Evolutionary conservation across 2,888 invertebrate genomes (phyloP), one percentile per base, ranked within the genome.

Genomic region (Heliconius sara): DNA sequence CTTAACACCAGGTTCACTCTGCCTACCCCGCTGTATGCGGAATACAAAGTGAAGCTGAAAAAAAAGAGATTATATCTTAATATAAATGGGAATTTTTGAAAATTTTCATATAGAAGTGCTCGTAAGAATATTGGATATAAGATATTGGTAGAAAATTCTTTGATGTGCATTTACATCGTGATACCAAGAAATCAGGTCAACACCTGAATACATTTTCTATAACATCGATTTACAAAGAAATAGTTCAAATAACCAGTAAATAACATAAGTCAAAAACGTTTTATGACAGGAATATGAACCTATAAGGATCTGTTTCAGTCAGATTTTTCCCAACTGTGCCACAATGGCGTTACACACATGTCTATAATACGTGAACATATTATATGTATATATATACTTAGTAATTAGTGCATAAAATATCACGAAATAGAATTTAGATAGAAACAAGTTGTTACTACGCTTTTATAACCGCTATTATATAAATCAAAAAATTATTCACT

Each of bases 121-220:
- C 57, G 57, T 78, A 34, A 72, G 63, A 68, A 76, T 74, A 80
- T 79, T 78, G 47, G 72, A 78, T 76, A 67, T 57, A 76, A 68
- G 76, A 76, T 77, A 77, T 76, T 67, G n/a, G 60, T 63, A 75
- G 27, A 67, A 63, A 76, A 76, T 63, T 78, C 72, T 80, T 78
- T 76, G 72, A 76, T 72, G 75, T 66, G 75, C 74, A 78, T 78
- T 67, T 73, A 27, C 47, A 70, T 57, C 39, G 39, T 68, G 76
- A 78, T 67, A 76, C 63, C 25, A 68, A n/a, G 27, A 63, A 76
- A 78, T 78, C 22, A 80, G 73, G 80, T 80, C 79, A 76, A 78
- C 70, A 71, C 57, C 52, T 30, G 52, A 57, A 71, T 65, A 52
- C 66, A 34, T 71, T 70, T 70, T 63, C 65, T 52, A 25, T 27